These are phyloP conservation scores for Sussaba pulchella DNA, from an alignment of 2,888 invertebrate species.

Conservation along the genomic window DNA sequence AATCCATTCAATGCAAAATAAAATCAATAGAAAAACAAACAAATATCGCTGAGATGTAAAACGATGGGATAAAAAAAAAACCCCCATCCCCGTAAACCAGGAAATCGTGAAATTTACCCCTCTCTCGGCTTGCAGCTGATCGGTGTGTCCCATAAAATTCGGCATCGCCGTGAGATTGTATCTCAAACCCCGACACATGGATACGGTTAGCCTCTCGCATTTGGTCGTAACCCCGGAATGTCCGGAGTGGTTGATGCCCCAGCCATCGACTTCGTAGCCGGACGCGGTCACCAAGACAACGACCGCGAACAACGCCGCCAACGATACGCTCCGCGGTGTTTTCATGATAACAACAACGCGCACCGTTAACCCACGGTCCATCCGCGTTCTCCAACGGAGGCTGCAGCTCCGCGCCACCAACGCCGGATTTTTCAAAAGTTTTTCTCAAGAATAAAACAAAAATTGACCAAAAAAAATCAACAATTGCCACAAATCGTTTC, in stretches of 20 bases:
- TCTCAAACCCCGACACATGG: slow-evolving; percentile 92
- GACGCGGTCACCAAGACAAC: slow-evolving; percentile 67
- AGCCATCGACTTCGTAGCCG: slow-evolving; percentile 68
- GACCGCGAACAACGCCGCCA: slow-evolving; percentile 78
- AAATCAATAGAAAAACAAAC: too few species aligned
- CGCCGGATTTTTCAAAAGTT: too few species aligned
- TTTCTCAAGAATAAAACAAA: not conserved
- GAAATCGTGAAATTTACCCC: slow-evolving; percentile 89
- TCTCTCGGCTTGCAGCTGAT: slow-evolving; percentile 92
- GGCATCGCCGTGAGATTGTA: slow-evolving; percentile 96
- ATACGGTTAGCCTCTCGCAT: slow-evolving; percentile 92
- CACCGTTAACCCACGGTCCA: not conserved
- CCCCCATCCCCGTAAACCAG: too few species aligned
- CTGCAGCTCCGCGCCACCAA: not conserved
- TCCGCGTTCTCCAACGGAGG: too few species aligned
- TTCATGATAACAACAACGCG: slow-evolving; percentile 32
- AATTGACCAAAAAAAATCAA: not conserved
- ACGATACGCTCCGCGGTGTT: slow-evolving; percentile 68
- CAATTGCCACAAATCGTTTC: slow-evolving; percentile 5
- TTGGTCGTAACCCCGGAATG: slow-evolving; percentile 84
- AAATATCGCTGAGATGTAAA: too few species aligned
- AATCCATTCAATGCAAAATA: too few species aligned
- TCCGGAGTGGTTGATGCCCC: slow-evolving; percentile 84
- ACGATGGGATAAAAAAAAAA: slow-evolving; percentile 23
- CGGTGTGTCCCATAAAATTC: slow-evolving; percentile 92